These are phyloP conservation scores for Eudasyphora cyanicolor DNA, from an alignment of 2,888 invertebrate species.

Conservation along the genomic window DNA sequence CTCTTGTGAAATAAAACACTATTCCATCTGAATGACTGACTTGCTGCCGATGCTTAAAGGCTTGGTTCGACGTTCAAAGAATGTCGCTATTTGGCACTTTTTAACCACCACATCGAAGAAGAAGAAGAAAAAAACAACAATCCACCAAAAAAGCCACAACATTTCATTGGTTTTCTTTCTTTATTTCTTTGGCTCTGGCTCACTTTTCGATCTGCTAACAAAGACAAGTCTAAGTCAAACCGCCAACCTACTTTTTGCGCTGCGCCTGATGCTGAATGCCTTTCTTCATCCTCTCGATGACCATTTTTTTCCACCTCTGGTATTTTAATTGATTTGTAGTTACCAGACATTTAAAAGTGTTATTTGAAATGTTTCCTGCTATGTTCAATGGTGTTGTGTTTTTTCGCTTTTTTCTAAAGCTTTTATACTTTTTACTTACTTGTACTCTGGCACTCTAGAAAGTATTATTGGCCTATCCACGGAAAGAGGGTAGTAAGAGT, in stretches of 20 bases:
- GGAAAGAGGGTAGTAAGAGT: not conserved
- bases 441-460: slow-evolving; percentile 21
- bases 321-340: slow-evolving; percentile 68
- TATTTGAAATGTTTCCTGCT: slow-evolving; percentile 62
- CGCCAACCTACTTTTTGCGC: slow-evolving; percentile 59
- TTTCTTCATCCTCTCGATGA: slow-evolving; percentile 18
- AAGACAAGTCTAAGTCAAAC: slow-evolving; percentile 11
- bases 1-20: not conserved
- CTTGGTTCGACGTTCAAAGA: slow-evolving; percentile 38
- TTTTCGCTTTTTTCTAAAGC: slow-evolving; percentile 7
- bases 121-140: not conserved
- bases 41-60: slow-evolving; percentile 26
- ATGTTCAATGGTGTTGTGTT: slow-evolving; percentile 23
- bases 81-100: slow-evolving; percentile 48
- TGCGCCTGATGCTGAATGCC: slow-evolving; percentile 6
- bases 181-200: slow-evolving; percentile 19
- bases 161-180: slow-evolving; percentile 38
- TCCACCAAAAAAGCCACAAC: not conserved
- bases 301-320: slow-evolving; percentile 46
- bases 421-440: not conserved
- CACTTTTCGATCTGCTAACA: slow-evolving; percentile 46
- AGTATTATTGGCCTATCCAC: not conserved
- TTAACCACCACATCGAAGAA: not conserved
- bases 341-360: slow-evolving; percentile 62
- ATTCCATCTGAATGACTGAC: slow-evolving; percentile 19